Evolutionary conservation across 2,113 vertebrate species (phyloP).

Genomic region (Gnathonemus echidnorhynchus): DNA sequence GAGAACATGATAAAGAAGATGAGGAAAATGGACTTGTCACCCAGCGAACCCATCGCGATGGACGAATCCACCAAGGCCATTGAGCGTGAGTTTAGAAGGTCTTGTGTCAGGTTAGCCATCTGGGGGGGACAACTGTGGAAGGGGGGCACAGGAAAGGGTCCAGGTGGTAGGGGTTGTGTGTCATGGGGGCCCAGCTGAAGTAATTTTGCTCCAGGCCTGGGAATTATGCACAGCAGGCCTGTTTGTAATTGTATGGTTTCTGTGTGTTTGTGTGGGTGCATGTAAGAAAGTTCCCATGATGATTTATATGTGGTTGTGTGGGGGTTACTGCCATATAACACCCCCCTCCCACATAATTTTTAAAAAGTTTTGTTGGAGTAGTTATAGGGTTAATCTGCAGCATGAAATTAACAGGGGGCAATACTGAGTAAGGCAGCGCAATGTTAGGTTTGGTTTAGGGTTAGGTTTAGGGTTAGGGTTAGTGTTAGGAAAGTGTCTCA

Average conservation of each 20-base stretch:
- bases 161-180: background rate
- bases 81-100: constrained; percentile 59
- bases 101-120: background rate
- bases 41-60: constrained; percentile 57
- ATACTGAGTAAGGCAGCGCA: background rate
- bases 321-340: background rate
- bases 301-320: background rate
- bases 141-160: background rate
- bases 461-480: background rate
- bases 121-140: background rate
- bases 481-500: background rate
- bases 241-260: background rate
- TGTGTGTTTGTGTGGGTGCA: background rate
- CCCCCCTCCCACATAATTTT: background rate
- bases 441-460: background rate
- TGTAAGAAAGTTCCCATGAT: background rate
- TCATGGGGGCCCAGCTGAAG: background rate
- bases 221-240: background rate
- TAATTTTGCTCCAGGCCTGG: background rate
- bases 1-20: constrained; percentile 72
- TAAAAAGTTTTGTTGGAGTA: background rate
- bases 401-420: background rate
- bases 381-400: background rate
- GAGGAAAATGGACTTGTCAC: constrained; percentile 61
- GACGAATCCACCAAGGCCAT: constrained; percentile 69